Conservation (phyloP, 2,797 vertebrate species). For the Chloroceryle inda region DNA sequence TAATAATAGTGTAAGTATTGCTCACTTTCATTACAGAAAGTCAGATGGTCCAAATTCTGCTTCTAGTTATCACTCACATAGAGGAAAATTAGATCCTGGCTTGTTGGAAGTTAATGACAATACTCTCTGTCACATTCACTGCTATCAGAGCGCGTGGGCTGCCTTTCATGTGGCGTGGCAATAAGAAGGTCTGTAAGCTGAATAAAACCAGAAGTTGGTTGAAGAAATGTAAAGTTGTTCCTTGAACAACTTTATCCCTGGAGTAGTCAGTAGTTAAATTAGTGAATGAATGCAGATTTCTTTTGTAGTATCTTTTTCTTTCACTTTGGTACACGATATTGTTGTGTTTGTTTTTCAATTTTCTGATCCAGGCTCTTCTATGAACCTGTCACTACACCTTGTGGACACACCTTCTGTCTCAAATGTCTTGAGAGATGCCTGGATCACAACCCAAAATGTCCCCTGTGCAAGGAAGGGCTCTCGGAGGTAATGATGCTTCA, state of each 20-base stretch:
- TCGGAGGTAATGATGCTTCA: constrained; percentile 77
- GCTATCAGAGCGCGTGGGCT: neutral
- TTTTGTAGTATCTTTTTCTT: neutral
- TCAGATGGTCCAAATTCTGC: neutral
- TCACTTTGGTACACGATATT: constrained; percentile 59
- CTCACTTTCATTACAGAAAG: neutral
- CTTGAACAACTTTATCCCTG: neutral
- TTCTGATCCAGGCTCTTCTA: constrained; percentile 83
- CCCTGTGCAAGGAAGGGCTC: constrained; percentile 86
- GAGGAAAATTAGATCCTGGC: neutral
- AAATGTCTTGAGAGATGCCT: constrained; percentile 87
- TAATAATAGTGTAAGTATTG: constrained; percentile 4
- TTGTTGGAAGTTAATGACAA: neutral
- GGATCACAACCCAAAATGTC: constrained; percentile 86
- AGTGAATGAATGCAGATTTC: neutral
- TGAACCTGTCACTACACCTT: constrained; percentile 87
- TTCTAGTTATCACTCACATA: neutral
- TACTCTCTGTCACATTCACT: neutral
- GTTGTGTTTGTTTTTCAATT: constrained; percentile 65
- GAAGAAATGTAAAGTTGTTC: neutral
- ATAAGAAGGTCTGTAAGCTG: neutral
- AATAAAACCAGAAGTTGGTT: neutral
- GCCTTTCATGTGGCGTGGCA: neutral
- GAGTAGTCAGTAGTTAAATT: neutral
- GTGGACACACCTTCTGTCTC: constrained; percentile 88